Percentiles rank a stretch among this genome's conserved stretches.
phyloP scores from a whole-genome alignment of 2,113 vertebrate genomes.

The Barnardius zonarius region DNA sequence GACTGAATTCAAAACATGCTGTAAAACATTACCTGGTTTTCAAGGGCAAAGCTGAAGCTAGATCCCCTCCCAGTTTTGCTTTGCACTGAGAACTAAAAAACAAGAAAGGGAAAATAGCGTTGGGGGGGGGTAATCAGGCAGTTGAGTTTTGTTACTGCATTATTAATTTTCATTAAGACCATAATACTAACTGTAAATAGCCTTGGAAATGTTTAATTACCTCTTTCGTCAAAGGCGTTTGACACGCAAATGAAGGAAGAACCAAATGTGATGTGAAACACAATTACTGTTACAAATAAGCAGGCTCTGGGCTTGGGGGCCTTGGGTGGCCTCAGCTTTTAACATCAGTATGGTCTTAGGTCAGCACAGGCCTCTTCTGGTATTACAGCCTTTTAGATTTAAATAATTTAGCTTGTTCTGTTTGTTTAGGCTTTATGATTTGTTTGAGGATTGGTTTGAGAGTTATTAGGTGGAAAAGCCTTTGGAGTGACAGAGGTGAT shows the following conservation, averaged over 20 bases:
- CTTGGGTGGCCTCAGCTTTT: not conserved
- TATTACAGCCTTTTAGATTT: not conserved
- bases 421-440: not conserved
- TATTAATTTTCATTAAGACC: not conserved
- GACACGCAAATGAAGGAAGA: not conserved
- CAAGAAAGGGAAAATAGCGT: not conserved
- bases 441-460: not conserved
- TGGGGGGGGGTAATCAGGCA: not conserved
- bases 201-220: conserved; percentile 4
- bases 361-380: not conserved
- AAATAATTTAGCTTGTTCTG: not conserved
- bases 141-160: not conserved
- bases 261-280: not conserved
- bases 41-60: conserved; percentile 40
- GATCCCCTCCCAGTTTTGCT: not conserved
- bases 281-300: not conserved
- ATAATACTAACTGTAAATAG: not conserved
- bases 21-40: not conserved
- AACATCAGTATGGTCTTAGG: not conserved
- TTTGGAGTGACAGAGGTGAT: not conserved
- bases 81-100: not conserved
- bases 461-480: not conserved
- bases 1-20: conserved; percentile 32
- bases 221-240: not conserved
- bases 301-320: not conserved